Base-by-base conservation (phyloP, 2,888 invertebrate genomes). In the Caenorhabditis sp. region DNA sequence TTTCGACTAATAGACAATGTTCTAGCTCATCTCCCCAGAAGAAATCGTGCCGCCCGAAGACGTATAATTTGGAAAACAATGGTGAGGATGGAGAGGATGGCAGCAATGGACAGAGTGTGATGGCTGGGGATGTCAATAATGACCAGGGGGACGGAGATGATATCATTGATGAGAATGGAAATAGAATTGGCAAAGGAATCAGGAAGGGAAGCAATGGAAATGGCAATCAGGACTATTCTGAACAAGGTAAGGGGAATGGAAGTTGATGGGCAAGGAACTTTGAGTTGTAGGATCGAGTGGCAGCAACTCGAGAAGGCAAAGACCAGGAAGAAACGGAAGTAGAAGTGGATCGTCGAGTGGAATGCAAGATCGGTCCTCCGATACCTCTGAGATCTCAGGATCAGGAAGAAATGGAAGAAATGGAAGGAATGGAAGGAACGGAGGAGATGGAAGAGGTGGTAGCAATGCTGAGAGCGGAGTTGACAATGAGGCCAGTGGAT, bases 1-100 rank as follows among this genome's bases (percentile, higher is more conserved):
- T n/a, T n/a, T n/a, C n/a, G n/a, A n/a, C n/a, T n/a, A n/a, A n/a
- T n/a, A n/a, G n/a, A n/a, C n/a, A n/a, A n/a, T n/a, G n/a, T n/a
- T n/a, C n/a, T n/a, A n/a, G n/a, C n/a, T 51, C 58, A 70, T 60
- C 37, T 50, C 58, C 1, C 28, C 35, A 32, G 50, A 58, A 50
- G 35, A 50, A 20, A 58, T 32, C 56, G 18, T 56, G 56, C 56
- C 32, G 35, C 28, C 28, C 8, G 35, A 56, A 32, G 56, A 9
- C 32, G 0, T 56, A 32, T 40, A 13, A 40, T 2, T 8, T 40
- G 40, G 13, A 40, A 2, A 13, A 11, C 40, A 2, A 5, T 40
- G 40, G 40, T 11, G 13, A 13, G 2, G 28, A 28, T 26, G 51
- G 11, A 50, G 26, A 26, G 13, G 51, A 51, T 24, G 26, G 26